Conservation (phyloP, 2,888 invertebrate genomes). For the Orthonevra nobilis region DNA sequence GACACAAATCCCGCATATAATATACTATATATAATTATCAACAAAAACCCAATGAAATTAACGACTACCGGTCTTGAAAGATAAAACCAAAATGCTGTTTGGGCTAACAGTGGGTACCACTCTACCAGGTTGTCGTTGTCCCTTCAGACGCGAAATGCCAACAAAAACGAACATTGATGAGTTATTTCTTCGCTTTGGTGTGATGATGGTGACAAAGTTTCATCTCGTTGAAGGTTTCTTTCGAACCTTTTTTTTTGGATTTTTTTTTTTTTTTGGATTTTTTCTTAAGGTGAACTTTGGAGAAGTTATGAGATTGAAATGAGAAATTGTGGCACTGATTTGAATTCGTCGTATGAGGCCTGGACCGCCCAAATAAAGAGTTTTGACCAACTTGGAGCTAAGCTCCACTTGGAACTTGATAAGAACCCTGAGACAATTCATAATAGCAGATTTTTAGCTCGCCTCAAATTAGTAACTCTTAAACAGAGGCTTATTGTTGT, state of each 20-base stretch:
- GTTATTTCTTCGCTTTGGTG: constrained; percentile 38
- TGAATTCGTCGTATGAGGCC: no score
- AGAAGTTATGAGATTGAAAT: constrained; percentile 7
- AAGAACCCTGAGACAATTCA: no score
- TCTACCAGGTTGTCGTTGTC: no score
- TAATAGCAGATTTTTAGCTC: no score
- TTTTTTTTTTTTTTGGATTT: background rate
- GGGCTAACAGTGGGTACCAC: constrained; percentile 24
- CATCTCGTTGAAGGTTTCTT: constrained; percentile 6
- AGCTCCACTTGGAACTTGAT: no score
- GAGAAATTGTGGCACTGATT: constrained; percentile 19
- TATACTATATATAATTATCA: constrained; percentile 31
- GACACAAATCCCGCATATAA: no score
- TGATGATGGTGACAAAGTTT: constrained; percentile 57
- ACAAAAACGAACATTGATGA: constrained; percentile 43
- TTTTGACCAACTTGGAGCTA: no score
- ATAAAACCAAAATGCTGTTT: constrained; percentile 53
- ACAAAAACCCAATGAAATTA: constrained; percentile 61
- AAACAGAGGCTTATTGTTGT: no score
- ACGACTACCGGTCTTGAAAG: constrained; percentile 69
- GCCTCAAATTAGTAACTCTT: no score
- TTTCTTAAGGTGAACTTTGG: constrained; percentile 15
- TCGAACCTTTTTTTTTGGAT: background rate
- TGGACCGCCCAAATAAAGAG: no score
- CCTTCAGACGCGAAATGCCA: constrained; percentile 20